Evolutionary conservation across 64 coral and sea anemone species (phyloP).

Genomic region (Anthopleura sola): DNA sequence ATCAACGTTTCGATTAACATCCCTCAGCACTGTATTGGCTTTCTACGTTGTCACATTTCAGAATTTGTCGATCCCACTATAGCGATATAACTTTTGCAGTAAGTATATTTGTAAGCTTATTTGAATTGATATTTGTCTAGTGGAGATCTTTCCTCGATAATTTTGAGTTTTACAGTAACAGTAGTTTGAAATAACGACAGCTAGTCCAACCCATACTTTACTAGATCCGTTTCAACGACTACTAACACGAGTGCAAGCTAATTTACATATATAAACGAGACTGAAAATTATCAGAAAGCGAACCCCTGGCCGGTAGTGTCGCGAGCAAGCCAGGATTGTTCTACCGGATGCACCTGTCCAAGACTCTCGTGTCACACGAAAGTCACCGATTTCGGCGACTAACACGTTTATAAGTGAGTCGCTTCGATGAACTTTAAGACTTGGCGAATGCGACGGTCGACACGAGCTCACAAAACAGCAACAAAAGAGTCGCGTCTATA

Average conservation of each 20-base stretch:
- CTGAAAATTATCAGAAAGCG: constrained; percentile 11
- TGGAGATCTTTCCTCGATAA: neutral
- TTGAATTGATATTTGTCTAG: neutral
- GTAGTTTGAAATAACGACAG: neutral
- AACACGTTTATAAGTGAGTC: neutral
- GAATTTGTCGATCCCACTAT: neutral
- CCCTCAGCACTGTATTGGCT: neutral
- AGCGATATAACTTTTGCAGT: neutral
- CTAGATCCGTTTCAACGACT: neutral
- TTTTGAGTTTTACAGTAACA: neutral
- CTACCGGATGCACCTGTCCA: constrained; percentile 18
- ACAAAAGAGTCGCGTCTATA: neutral
- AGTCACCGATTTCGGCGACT: neutral
- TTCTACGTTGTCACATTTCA: neutral
- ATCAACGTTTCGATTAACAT: neutral
- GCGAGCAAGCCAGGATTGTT: neutral
- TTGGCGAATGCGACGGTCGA: neutral
- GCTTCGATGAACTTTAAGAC: neutral
- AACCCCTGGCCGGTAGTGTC: neutral
- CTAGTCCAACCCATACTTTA: neutral
- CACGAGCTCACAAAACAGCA: neutral
- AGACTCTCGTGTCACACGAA: neutral
- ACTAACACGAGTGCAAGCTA: neutral
- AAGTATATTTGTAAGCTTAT: neutral
- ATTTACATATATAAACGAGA: constrained; percentile 17